Evolutionary conservation across 2,888 invertebrate genomes (phyloP), one percentile per base, ranked within the genome.

Genomic region (Liopterus haemorrhoidalis): DNA sequence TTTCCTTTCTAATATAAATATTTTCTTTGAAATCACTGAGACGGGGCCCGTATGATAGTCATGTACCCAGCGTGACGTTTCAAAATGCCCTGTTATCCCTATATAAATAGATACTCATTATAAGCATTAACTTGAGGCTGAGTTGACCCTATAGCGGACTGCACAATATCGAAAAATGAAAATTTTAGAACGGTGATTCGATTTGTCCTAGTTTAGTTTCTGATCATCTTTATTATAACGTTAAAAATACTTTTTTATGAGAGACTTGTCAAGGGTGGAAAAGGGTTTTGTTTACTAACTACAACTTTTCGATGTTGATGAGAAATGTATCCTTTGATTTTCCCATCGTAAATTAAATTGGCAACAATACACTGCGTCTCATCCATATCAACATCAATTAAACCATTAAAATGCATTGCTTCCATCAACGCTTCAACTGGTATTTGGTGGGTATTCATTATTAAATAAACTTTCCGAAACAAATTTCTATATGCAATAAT

Each of bases 281-380:
- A 99, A 1, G 97, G 89, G 72, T 92, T 93, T 64, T 91, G 88
- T 67, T 99, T 99, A 59, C 95, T 95, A 32, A 99, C 88, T 35
- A 99, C 97, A 44, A 99, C 78, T 70, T 95, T 96, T 65, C 94
- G 86, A 69, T 99, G 96, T 57, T 91, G 89, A 70, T 93, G 87
- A 1, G 96, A 95, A 61, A 99, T 93, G 67, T 99, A 99, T 0
- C 99, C 97, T 67, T 96, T 96, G 57, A 99, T 92, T 72, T 93
- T 95, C 16, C 92, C 92, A 69, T 95, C 94, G 62, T 81, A 91
- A 58, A 99, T 97, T 41, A 99, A 77, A 73, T 96, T 97, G 1
- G 95, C 93, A 2, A 97, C 81, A 58, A 97, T 89, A 68, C 97
- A 97, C 58, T 94, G 89, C 0, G 94, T 90, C 67, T 97, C 96